phyloP scores from a whole-genome alignment of 1,140 invertebrate genomes.

The Temnothorax curvispinosus region DNA sequence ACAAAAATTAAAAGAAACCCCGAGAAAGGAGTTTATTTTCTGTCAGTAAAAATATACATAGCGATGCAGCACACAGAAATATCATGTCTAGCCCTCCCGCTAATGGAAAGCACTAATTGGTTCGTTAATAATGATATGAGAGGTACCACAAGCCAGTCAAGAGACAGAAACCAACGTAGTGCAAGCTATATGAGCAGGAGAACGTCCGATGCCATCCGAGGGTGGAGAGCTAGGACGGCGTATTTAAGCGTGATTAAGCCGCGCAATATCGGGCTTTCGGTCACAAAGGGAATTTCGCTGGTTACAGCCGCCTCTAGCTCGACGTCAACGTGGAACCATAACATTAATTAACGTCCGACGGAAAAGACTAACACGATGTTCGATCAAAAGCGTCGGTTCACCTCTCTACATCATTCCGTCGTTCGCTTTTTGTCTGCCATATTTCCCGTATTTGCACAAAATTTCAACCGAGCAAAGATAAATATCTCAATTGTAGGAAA shows the following conservation, averaged over 20 bases:
- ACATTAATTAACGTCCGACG: constrained; percentile 68
- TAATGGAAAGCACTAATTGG: constrained; percentile 72
- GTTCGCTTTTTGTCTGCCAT: background rate
- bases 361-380: constrained; percentile 49
- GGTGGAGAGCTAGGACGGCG: constrained; percentile 46
- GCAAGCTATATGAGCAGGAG: background rate
- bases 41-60: background rate
- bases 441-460: constrained; percentile 1
- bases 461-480: constrained; percentile 9
- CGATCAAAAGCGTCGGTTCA: constrained; percentile 34
- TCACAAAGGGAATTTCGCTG: constrained; percentile 73
- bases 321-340: constrained; percentile 62
- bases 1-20: background rate
- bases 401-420: background rate
- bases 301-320: constrained; percentile 38
- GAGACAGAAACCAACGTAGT: constrained; percentile 45
- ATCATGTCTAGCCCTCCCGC: background rate
- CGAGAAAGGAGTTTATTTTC: background rate
- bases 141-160: constrained; percentile 36
- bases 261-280: constrained; percentile 70
- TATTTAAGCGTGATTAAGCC: constrained; percentile 75
- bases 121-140: constrained; percentile 69
- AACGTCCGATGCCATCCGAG: background rate
- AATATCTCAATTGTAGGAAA: background rate
- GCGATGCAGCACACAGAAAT: background rate